Percentiles rank a stretch among this genome's conserved stretches.
Conservation (phyloP, 2,797 vertebrate genomes). For the Gymnocypris eckloni region DNA sequence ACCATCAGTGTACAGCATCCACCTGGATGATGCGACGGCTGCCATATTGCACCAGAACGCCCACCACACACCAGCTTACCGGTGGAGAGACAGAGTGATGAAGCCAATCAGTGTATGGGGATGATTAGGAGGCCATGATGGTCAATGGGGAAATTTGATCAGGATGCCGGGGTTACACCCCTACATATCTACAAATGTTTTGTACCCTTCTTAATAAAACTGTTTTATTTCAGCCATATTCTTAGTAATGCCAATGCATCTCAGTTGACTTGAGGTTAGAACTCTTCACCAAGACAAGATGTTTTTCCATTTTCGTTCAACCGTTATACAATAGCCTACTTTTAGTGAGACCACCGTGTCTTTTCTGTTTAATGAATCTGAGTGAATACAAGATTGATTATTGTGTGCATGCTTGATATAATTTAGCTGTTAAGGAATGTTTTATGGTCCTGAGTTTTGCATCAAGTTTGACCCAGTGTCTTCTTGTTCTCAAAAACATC, state of each 20-base stretch:
- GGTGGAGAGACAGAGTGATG: no score
- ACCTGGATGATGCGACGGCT: no score
- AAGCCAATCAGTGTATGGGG: no score
- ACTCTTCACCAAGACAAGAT: not conserved
- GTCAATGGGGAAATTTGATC: no score
- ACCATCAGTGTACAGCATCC: no score
- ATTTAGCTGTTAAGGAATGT: conserved; percentile 33
- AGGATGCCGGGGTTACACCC: no score
- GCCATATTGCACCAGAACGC: no score
- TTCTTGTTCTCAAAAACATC: conserved; percentile 13
- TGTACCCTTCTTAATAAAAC: not conserved
- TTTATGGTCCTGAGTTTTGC: not conserved
- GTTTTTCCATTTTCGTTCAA: not conserved
- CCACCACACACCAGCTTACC: no score
- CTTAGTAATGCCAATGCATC: not conserved
- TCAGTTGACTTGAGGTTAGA: not conserved
- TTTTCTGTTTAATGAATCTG: conserved; percentile 5
- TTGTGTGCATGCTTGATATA: not conserved
- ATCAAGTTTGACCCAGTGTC: not conserved
- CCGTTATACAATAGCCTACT: not conserved
- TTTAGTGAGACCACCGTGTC: not conserved
- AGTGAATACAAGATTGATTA: conserved; percentile 26
- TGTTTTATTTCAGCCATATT: not conserved
- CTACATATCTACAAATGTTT: not conserved
- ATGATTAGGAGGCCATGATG: no score